Evolutionary conservation across 2,888 invertebrate species (phyloP), one percentile per base, ranked within the genome.

Genomic region (Parnassius smintheus): DNA sequence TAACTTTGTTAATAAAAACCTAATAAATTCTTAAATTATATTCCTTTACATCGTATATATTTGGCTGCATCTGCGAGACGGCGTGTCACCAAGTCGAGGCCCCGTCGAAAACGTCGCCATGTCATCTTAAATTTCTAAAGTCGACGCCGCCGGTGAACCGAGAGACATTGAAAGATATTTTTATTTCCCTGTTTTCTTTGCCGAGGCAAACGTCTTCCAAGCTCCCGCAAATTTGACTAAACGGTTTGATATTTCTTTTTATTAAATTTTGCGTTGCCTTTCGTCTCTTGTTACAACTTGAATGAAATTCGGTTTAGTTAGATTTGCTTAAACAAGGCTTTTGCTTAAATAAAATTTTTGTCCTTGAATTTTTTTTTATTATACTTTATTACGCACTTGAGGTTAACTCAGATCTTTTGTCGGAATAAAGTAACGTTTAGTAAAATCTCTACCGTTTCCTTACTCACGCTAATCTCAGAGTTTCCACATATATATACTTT

Each of bases 231-330:
- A 44, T 11, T 48, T n/a, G 48, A 35, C 46, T 4, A 13, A 45
- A 22, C 46, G 9, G 53, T 11, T 25, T 53, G 45, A 18, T 59
- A 59, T 53, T 45, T 53, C n/a, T 13, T 50, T 51, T 59, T 52
- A 59, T 59, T 53, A 52, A 52, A 59, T 52, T 59, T 12, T 41
- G 7, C 9, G 3, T 3, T 41, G 13, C 25, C 2, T 56, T 56
- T n/a, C 48, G 48, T 49, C 13, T 25, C 10, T 45, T 13, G 12
- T 48, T 52, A 58, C 41, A 9, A 18, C 4, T 48, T 22, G 8
- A 10, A 13, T 25, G 8, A 35, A 48, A 25, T 48, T n/a, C n/a
- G 7, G n/a, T 55, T 18, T 22, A 22, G 22, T 56, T 3, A 3
- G 25, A 2, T 25, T 3, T 2, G 25, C 0, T 25, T 25, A 25